Conservation (phyloP, 2,113 vertebrate genomes). For the Hypomesus transpacificus region DNA sequence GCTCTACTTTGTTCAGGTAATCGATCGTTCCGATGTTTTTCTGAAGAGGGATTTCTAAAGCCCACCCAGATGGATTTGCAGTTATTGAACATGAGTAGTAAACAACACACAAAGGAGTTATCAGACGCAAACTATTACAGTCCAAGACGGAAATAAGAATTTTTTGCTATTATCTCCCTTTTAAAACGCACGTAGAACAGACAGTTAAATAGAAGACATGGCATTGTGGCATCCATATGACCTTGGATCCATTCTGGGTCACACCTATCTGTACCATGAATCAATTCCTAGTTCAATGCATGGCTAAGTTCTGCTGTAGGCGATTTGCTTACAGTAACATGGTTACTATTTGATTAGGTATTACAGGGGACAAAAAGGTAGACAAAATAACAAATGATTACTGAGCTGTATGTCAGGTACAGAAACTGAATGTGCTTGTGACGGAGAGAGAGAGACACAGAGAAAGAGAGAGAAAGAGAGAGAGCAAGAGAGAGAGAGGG, state of each 20-base stretch:
- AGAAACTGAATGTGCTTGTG: not conserved
- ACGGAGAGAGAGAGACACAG: not conserved
- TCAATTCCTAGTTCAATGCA: slow-evolving; percentile 41
- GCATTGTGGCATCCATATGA: slow-evolving; percentile 21
- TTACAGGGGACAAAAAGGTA: slow-evolving; percentile 5
- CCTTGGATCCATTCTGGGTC: slow-evolving; percentile 38
- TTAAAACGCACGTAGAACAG: not conserved
- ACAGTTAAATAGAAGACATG: not conserved
- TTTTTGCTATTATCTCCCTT: no score
- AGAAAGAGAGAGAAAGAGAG: not conserved
- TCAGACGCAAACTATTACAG: no score
- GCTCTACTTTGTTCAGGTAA: no score
- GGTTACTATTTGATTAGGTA: slow-evolving; percentile 32
- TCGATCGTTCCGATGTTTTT: no score
- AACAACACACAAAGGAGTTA: no score
- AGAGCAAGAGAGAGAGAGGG: slow-evolving; percentile 36
- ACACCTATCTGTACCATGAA: slow-evolving; percentile 14
- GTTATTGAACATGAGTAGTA: no score
- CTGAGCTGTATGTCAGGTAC: slow-evolving; percentile 15
- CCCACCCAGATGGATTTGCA: no score
- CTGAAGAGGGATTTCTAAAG: no score
- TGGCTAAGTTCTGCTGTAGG: slow-evolving; percentile 28
- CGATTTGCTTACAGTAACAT: slow-evolving; percentile 44
- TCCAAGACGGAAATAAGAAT: no score
- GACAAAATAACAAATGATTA: slow-evolving; percentile 39